These are phyloP conservation scores for Enteromius argenteus DNA, from an alignment of 2,797 vertebrate genomes.

Conservation along the genomic window DNA sequence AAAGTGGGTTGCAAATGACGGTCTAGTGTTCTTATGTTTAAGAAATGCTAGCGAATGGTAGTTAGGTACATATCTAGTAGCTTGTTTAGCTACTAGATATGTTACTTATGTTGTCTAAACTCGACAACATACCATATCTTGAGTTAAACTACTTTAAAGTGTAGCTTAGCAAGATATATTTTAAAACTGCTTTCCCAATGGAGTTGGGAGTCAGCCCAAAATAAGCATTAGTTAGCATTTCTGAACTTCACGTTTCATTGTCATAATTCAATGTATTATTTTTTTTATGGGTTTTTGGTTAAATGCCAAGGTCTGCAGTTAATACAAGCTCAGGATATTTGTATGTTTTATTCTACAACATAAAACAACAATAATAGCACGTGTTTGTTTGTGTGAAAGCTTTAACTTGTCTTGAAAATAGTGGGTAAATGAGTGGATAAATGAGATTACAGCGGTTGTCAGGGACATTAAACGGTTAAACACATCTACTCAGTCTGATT, in stretches of 20 bases:
- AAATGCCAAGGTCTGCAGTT: not conserved
- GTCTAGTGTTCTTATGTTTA: not conserved
- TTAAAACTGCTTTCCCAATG: not conserved
- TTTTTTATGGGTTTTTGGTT: no score
- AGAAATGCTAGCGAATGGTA: not conserved
- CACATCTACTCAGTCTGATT: not conserved
- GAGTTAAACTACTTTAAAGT: not conserved
- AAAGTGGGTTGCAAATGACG: not conserved
- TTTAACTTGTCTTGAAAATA: not conserved
- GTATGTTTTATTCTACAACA: not conserved
- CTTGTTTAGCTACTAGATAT: no score
- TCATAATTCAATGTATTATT: no score
- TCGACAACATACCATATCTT: no score
- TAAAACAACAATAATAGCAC: not conserved
- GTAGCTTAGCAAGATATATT: not conserved
- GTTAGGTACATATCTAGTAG: not conserved
- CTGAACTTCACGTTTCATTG: not conserved
- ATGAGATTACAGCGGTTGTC: not conserved
- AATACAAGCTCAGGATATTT: not conserved
- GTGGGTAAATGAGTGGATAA: not conserved
- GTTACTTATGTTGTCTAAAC: no score
- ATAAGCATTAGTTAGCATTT: not conserved
- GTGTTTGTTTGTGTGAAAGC: not conserved
- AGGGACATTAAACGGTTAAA: not conserved
- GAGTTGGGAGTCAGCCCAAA: not conserved